phyloP scores from a whole-genome alignment of 2,888 invertebrate genomes.

The Metacarcinus magister region DNA sequence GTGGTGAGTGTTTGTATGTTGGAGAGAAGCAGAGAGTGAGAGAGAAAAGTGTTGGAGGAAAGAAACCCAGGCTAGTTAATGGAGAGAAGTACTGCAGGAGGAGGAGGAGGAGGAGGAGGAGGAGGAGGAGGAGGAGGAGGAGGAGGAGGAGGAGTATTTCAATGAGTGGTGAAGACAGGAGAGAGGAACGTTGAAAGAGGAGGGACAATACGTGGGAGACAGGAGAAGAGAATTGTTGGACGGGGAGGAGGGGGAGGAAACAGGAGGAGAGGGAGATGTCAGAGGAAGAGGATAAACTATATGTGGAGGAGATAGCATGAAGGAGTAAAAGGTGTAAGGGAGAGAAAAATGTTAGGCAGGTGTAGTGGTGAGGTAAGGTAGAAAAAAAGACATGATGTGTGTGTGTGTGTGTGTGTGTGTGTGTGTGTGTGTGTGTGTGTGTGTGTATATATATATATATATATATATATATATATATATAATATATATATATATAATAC shows the following conservation, averaged over 20 bases:
- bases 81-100: neutral
- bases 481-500: no score
- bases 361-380: no score
- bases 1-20: neutral
- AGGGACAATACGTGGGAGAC: neutral
- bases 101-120: neutral
- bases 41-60: neutral
- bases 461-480: no score
- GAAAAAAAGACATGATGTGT: no score
- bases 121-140: neutral
- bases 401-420: no score
- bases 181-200: neutral
- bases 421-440: no score
- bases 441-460: no score
- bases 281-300: neutral
- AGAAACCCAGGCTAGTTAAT: neutral
- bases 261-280: neutral
- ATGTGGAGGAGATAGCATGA: neutral
- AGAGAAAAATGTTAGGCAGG: neutral
- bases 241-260: slow-evolving; percentile 13
- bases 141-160: neutral
- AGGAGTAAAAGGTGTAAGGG: neutral
- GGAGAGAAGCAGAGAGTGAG: neutral
- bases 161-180: slow-evolving; percentile 12
- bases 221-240: neutral